These are phyloP conservation scores for Melikaiella ostensackeni DNA, from an alignment of 2,888 invertebrate species.

Conservation along the genomic window DNA sequence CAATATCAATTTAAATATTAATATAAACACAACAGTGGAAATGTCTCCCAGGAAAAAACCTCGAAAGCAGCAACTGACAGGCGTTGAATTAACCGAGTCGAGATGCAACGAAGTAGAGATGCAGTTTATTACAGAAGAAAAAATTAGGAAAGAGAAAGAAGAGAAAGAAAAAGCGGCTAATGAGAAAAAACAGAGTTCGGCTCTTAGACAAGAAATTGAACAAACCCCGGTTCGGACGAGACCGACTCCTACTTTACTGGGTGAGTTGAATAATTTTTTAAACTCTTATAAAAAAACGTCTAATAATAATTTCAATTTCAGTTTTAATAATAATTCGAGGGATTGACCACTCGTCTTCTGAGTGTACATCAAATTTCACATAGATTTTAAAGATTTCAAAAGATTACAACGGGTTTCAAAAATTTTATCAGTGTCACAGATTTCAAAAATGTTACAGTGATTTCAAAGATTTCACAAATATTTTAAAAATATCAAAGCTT, in stretches of 20 bases:
- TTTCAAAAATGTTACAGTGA: too few species aligned
- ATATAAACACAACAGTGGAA: conserved; percentile 78
- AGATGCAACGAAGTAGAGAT: conserved; percentile 78
- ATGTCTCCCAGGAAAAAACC: conserved; percentile 94
- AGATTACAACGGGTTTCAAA: too few species aligned
- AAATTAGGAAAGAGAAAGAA: conserved; percentile 76
- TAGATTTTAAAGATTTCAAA: too few species aligned
- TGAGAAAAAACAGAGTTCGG: conserved; percentile 63
- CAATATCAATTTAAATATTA: conserved; percentile 41
- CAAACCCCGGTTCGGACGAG: conserved; percentile 62
- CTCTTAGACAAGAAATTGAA: conserved; percentile 63
- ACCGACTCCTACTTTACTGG: conserved; percentile 70
- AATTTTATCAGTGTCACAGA: too few species aligned
- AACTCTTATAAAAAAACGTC: too few species aligned
- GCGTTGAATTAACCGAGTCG: conserved; percentile 71
- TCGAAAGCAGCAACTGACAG: conserved; percentile 87
- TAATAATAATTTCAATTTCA: too few species aligned
- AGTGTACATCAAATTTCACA: too few species aligned
- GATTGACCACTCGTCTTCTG: too few species aligned
- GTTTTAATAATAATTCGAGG: too few species aligned
- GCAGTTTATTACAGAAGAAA: conserved; percentile 81
- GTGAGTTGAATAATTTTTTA: conserved; percentile 52
- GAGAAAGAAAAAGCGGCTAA: conserved; percentile 65
- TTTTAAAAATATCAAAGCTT: too few species aligned
- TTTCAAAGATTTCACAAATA: too few species aligned